phyloP scores from a whole-genome alignment of 2,888 invertebrate genomes.

The Meiosimyza platycephala region DNA sequence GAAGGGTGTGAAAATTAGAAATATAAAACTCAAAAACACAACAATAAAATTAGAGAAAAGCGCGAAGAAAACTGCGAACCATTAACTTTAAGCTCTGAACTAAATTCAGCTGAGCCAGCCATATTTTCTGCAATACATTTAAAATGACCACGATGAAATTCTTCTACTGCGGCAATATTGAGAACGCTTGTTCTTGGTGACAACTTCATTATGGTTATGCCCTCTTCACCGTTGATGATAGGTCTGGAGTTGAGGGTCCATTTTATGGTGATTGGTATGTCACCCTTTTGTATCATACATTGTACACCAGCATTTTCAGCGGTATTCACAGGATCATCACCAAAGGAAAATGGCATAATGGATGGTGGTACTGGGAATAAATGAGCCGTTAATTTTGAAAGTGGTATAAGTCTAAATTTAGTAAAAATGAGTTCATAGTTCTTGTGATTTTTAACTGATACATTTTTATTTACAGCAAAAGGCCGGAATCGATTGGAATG shows the following conservation, averaged over 20 bases:
- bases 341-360: conserved; percentile 76
- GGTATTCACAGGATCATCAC: conserved; percentile 76
- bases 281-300: conserved; percentile 82
- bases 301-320: conserved; percentile 77
- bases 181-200: conserved; percentile 75
- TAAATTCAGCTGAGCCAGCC: conserved; percentile 76
- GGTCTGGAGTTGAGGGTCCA: conserved; percentile 74
- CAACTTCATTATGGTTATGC: conserved; percentile 68
- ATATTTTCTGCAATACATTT: conserved; percentile 79
- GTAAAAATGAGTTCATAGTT: too few relatives aligned
- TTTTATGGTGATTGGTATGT: conserved; percentile 79
- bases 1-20: neutral
- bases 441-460: too few relatives aligned
- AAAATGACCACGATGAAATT: conserved; percentile 79
- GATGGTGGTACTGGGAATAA: conserved; percentile 74
- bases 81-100: conserved; percentile 78
- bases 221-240: conserved; percentile 69
- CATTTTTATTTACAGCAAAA: too few relatives aligned
- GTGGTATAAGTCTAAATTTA: too few relatives aligned
- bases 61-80: conserved; percentile 67
- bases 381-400: neutral
- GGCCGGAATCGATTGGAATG: too few relatives aligned
- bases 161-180: conserved; percentile 76
- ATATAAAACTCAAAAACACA: conserved; percentile 5
- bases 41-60: conserved; percentile 26